Conservation (phyloP, 2,797 vertebrate genomes). For the Cirrhinus molitorella region DNA sequence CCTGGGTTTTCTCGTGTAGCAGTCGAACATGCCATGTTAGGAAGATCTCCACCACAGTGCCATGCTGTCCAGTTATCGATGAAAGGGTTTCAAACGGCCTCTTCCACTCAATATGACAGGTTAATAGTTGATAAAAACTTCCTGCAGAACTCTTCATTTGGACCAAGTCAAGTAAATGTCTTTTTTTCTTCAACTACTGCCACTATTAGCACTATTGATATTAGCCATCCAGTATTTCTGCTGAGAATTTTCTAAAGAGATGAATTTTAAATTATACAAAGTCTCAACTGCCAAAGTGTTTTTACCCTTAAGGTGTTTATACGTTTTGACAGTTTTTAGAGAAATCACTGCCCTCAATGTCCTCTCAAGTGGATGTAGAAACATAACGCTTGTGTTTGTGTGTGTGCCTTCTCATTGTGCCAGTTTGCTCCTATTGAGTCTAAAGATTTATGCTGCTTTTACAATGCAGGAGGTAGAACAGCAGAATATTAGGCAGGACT, state of each 20-base stretch:
- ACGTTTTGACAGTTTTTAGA: conserved; percentile 30
- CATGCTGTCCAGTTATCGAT: conserved; percentile 17
- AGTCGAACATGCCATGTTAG: conserved; percentile 29
- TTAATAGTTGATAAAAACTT: conserved; percentile 17
- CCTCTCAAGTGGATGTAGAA: conserved; percentile 21
- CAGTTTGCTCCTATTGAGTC: background rate
- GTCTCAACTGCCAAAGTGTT: conserved; percentile 51
- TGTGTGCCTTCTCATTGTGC: conserved; percentile 38
- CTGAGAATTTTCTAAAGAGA: conserved; percentile 31
- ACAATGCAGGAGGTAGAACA: conserved; percentile 4
- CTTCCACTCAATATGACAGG: conserved; percentile 16
- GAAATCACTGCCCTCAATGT: conserved; percentile 44
- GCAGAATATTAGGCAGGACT: background rate
- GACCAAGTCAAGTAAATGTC: conserved; percentile 8
- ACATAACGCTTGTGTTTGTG: conserved; percentile 22
- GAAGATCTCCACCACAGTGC: conserved; percentile 46
- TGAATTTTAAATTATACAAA: conserved; percentile 20
- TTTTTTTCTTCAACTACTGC: conserved; percentile 55
- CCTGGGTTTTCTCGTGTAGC: conserved; percentile 28
- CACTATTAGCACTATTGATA: conserved; percentile 26
- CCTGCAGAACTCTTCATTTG: background rate
- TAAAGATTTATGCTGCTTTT: conserved; percentile 2
- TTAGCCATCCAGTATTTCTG: conserved; percentile 42
- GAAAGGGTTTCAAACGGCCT: conserved; percentile 17
- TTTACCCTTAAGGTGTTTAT: conserved; percentile 38